Percentiles rank a stretch among this genome's conserved stretches.
These are phyloP conservation scores for Marronus borbonicus DNA, from an alignment of 2,888 invertebrate genomes.

Conservation along the genomic window DNA sequence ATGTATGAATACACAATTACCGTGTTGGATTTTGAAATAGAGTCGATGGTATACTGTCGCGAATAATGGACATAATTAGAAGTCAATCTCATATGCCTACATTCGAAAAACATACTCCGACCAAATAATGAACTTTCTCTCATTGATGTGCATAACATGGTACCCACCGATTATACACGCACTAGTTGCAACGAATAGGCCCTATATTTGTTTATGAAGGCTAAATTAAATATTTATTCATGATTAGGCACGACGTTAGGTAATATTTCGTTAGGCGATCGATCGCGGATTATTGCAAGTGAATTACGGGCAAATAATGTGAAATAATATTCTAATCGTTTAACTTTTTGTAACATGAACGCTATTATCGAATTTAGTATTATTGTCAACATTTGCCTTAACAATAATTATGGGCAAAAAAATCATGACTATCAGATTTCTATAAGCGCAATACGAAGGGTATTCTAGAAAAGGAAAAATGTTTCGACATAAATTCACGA, in stretches of 20 bases:
- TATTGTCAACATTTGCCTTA: not conserved
- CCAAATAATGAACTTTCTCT: slow-evolving; percentile 40
- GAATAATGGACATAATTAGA: slow-evolving; percentile 34
- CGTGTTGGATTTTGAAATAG: slow-evolving; percentile 26
- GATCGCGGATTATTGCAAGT: slow-evolving; percentile 4
- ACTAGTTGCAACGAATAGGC: slow-evolving; percentile 22
- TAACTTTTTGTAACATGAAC: not conserved
- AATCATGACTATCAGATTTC: slow-evolving; percentile 11
- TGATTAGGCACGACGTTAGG: slow-evolving; percentile 28
- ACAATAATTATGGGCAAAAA: not conserved
- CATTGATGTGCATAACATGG: slow-evolving; percentile 41
- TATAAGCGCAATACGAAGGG: not conserved
- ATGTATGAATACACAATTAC: slow-evolving; percentile 26
- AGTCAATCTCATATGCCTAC: slow-evolving; percentile 23
- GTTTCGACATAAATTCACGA: slow-evolving; percentile 14
- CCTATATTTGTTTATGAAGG: slow-evolving; percentile 44
- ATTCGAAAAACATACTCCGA: slow-evolving; percentile 10
- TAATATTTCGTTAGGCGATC: slow-evolving; percentile 24
- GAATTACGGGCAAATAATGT: slow-evolving; percentile 3
- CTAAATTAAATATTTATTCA: slow-evolving; percentile 38
- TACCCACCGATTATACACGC: slow-evolving; percentile 38
- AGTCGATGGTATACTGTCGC: slow-evolving; percentile 20
- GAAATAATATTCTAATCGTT: not conserved
- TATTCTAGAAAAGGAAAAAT: not conserved
- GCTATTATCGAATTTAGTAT: not conserved